Evolutionary conservation across 2,113 vertebrate genomes (phyloP).

Genomic region (Tursiops truncatus): DNA sequence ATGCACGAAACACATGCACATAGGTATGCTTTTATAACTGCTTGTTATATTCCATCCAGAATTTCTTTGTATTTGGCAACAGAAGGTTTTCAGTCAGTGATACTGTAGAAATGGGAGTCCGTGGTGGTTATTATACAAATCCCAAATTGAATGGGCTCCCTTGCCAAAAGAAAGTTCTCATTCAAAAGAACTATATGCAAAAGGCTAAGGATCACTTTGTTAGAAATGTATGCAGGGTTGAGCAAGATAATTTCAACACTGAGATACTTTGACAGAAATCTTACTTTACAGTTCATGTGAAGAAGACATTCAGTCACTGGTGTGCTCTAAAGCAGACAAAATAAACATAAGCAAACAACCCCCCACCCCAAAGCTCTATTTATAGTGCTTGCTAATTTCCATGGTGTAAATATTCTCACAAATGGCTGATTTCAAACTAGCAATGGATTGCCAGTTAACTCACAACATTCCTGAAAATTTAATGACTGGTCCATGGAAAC

Average conservation of each 20-base stretch:
- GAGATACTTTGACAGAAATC: neutral
- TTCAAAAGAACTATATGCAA: neutral
- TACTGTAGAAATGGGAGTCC: neutral
- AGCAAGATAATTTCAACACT: neutral
- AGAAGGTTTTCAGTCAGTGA: neutral
- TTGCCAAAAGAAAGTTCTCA: neutral
- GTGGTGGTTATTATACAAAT: neutral
- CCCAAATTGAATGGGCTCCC: neutral
- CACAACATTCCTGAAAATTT: neutral
- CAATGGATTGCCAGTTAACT: neutral
- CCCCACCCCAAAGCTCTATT: neutral
- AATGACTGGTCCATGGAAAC: neutral
- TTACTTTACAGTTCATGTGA: neutral
- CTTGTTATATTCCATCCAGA: neutral
- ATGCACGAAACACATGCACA: neutral
- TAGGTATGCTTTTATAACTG: neutral
- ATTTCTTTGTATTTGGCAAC: neutral
- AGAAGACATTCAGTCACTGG: neutral
- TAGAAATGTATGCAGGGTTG: neutral
- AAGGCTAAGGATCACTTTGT: neutral
- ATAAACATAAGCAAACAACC: neutral
- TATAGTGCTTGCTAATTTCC: neutral
- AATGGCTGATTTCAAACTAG: neutral
- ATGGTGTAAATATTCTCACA: neutral
- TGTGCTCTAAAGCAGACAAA: neutral